Evolutionary conservation across 92 coral and sea anemone species (phyloP), one percentile per base, ranked within the genome.

Genomic region (Montipora capitata): DNA sequence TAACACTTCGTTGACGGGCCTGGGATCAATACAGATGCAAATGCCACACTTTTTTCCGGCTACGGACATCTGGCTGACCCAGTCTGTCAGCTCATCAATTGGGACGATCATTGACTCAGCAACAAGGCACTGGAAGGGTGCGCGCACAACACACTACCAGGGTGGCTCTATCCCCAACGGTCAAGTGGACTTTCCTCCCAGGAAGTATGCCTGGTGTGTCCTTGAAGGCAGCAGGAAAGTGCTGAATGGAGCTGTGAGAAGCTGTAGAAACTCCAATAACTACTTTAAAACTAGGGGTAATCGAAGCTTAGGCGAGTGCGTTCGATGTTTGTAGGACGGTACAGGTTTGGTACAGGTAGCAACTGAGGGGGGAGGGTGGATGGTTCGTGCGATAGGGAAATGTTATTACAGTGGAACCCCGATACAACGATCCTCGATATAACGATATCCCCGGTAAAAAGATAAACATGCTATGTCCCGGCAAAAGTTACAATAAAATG

Each of bases 31-130:
- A 40, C 77, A 68, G 52, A 52, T 81, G 15, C 86, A 68, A 68
- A 68, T 68, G 35, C 86, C 77, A 13, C 65, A 11, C 39, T 81
- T 51, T 48, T 81, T 81, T 9, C 45, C 77, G 45, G 77, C 68
- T 2, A 69, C 42, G 10, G 86, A 68, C 77, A 68, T 52, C 39
- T 81, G 86, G 48, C 77, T 81, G 6, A 68, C 86, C 77, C 86
- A 68, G 77, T 77, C 81, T 16, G 81, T 77, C 12, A 41, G 69
- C 43, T 77, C 81, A n/a, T 77, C 35, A 17, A 77, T 49, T 20
- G 77, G 77, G 9, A 27, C 77, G 13, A 68, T 69, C 10, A 68
- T 57, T 0, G 38, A 6, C n/a, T 14, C 76, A 49, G 3, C 68
- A 3, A 52, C 68, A 20, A 81, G 54, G 17, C 67, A 15, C 76